Conservation (phyloP, 2,797 vertebrate species). For the Cygnus olor region DNA sequence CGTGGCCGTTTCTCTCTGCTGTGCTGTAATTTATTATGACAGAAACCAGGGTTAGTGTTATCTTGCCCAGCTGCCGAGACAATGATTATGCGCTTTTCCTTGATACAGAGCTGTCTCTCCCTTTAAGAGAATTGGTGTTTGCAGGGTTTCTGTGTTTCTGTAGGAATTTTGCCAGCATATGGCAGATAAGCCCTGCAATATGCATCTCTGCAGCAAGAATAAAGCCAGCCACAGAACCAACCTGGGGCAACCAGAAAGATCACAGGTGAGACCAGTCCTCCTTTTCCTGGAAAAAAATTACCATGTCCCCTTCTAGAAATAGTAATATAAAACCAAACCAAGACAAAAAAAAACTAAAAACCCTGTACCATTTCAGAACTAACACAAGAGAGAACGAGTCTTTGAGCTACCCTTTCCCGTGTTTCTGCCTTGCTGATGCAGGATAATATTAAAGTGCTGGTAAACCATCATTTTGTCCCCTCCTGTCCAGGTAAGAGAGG, state of each 20-base stretch:
- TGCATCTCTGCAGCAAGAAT: neutral
- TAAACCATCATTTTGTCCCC: neutral
- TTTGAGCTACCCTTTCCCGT: neutral
- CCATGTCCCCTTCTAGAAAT: neutral
- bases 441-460: neutral
- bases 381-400: accelerated
- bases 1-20: neutral
- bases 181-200: neutral
- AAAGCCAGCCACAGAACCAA: neutral
- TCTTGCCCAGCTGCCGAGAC: neutral
- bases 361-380: neutral
- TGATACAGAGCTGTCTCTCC: neutral
- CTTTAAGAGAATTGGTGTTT: neutral
- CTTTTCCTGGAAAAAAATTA: neutral
- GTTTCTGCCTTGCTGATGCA: neutral
- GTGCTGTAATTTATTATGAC: neutral
- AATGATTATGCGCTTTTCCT: neutral
- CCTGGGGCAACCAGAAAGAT: neutral
- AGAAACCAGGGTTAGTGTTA: slow-evolving; percentile 26
- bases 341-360: neutral
- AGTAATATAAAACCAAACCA: neutral
- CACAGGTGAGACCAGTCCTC: neutral
- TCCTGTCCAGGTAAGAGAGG: neutral
- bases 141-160: neutral
- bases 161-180: neutral